Conservation (phyloP, 1,140 invertebrate species). For the Philaenus spumarius region DNA sequence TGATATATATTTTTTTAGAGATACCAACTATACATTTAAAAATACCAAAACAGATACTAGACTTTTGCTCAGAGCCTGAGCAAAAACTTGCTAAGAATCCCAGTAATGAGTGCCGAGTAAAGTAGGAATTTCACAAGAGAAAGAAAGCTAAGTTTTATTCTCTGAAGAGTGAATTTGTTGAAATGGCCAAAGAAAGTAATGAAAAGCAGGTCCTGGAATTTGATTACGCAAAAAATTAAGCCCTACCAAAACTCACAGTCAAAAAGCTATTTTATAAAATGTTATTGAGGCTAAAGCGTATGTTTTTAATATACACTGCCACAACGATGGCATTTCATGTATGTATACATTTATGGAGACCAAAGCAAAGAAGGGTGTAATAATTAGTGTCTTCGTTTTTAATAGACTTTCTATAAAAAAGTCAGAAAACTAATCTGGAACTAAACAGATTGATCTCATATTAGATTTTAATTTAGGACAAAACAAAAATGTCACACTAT, state of each 20-base stretch:
- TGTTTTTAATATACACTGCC: conserved; percentile 14
- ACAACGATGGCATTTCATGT: conserved; percentile 6
- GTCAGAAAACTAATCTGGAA: too few species aligned
- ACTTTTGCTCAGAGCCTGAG: not conserved
- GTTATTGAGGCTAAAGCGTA: conserved; percentile 8
- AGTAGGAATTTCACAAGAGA: not conserved
- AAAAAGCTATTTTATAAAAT: conserved; percentile 11
- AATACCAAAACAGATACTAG: not conserved
- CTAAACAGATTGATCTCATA: too few species aligned
- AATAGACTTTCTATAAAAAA: not conserved
- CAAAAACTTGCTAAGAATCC: not conserved
- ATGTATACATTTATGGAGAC: conserved; percentile 7
- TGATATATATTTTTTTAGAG: conserved; percentile 2
- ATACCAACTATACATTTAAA: not conserved
- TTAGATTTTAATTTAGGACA: too few species aligned
- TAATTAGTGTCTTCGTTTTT: conserved; percentile 8
- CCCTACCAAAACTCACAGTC: not conserved
- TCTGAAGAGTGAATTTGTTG: not conserved
- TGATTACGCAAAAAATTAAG: conserved; percentile 2
- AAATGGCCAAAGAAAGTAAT: not conserved
- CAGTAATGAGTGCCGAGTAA: not conserved
- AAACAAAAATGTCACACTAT: too few species aligned
- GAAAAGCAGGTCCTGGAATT: conserved; percentile 1
- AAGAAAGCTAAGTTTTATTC: not conserved
- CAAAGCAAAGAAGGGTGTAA: conserved; percentile 5